Conservation (phyloP, 2,797 vertebrate species). For the Ispidina lecontei region DNA sequence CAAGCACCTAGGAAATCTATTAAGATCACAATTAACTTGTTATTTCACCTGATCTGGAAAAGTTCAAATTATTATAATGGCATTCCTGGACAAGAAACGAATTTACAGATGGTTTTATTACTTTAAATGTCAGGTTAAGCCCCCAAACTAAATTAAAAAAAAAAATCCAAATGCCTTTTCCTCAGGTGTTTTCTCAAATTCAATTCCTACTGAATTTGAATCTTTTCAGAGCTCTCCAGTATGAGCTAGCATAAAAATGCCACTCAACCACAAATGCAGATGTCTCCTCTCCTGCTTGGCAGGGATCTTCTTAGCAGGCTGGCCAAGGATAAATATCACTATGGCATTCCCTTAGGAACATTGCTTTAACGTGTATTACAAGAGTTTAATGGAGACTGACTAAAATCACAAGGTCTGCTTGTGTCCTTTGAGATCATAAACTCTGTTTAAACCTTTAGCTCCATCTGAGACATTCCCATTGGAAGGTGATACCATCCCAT, state of each 20-base stretch:
- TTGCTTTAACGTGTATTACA: background rate
- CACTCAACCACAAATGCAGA: conserved; percentile 11
- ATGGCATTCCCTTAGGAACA: conserved; percentile 36
- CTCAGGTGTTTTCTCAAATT: conserved; percentile 13
- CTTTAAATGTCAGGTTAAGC: conserved; percentile 34
- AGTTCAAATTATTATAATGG: conserved; percentile 3
- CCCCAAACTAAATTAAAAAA: background rate
- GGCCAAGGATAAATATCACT: conserved; percentile 58
- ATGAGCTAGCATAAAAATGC: conserved; percentile 36
- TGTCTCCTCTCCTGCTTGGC: conserved; percentile 43
- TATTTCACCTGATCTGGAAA: conserved; percentile 1
- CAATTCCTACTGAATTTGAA: conserved; percentile 21
- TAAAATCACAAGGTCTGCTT: background rate
- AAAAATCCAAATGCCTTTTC: background rate
- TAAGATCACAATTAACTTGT: conserved; percentile 36
- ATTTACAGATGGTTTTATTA: conserved; percentile 23
- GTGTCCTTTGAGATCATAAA: background rate
- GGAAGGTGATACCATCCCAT: background rate
- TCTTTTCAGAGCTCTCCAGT: conserved; percentile 1
- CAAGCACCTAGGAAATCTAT: conserved; percentile 9
- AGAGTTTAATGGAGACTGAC: background rate
- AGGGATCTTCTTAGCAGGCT: conserved; percentile 3
- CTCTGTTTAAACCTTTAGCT: background rate
- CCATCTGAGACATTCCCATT: background rate
- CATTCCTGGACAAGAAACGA: background rate